Evolutionary conservation across 1,140 invertebrate species (phyloP), one percentile per base, ranked within the genome.

Genomic region (Ericerus pela): DNA sequence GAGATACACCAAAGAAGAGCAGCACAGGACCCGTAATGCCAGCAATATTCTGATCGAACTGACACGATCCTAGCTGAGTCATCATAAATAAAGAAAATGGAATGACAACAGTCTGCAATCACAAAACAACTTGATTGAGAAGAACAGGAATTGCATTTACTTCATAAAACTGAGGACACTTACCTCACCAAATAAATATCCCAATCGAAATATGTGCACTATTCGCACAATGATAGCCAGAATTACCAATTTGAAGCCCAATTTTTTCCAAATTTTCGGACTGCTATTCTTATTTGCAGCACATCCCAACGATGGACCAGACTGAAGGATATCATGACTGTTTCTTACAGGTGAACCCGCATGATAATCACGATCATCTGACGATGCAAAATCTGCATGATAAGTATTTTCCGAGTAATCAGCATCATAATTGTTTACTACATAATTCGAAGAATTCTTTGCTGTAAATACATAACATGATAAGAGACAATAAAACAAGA

Each of bases 101-200:
- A 5, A 47, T 47, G 3, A 47, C 41, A 24, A 47, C 20, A 4
- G 41, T 47, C 41, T 47, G 41, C 22, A 47, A n/a, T n/a, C n/a
- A n/a, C n/a, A n/a, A 38, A 47, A 5, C 11, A 47, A 47, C 22
- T 18, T 41, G 22, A n/a, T 33, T 10, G 8, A 10, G 30, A 24
- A 24, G 26, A 47, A 22, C 16, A 47, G 14, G 4, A 47, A 47
- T 22, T 47, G n/a, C n/a, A n/a, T n/a, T n/a, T n/a, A n/a, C n/a
- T n/a, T n/a, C n/a, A n/a, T n/a, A n/a, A n/a, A n/a, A n/a, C n/a
- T n/a, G n/a, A n/a, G 3, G 16, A 5, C 14, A 20, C 41, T 47
- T 47, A 47, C 41, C 26, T 47, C 41, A 47, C 41, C 41, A 22
- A 47, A 47, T 10, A 47, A 14, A 24, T 47, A 47, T 10, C 41